Base-by-base conservation (phyloP, 1,140 invertebrate genomes). In the Chlorops oryzae region DNA sequence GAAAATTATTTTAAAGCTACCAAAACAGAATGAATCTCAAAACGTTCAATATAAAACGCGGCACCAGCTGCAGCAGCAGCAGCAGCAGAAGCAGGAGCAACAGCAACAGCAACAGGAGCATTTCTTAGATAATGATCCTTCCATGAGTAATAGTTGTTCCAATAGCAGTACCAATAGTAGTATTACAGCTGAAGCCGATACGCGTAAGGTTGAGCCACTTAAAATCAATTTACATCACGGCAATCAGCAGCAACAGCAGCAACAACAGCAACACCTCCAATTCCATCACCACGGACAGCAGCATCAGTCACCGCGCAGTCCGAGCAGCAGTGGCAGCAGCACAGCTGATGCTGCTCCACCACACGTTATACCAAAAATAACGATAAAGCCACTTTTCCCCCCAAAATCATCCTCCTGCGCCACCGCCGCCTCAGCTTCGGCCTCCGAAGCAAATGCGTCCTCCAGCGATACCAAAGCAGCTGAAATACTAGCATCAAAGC, bases 381-480 rank as follows among this genome's bases (percentile, higher is more conserved):
- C 50, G 23, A 55, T 57, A 22, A 57, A 55, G 23, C 50, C 56
- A 5, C 51, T 54, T 20, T 15, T 54, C n/a, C 50, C 48, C 18
- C 41, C 42, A 34, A 17, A 18, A 5, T n/a, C n/a, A n/a, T n/a
- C n/a, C n/a, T n/a, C 23, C 5, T 18, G 7, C 13, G 6, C 39
- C 10, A 22, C 21, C 21, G 39, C 39, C 6, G 17, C 12, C 21
- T 3, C 1, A 46, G 38, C 5, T 13, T 47, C n/a, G 56, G 49
- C 57, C 9, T 47, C 49, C 28, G 60, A 57, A 17, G 51, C 59
- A 28, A 55, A 62, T 40, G 60, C 58, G 25, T 69, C 63, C 0
- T 66, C 63, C 3, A 63, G 59, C n/a, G 65, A 57, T 21, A 65
- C 65, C 1, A 66, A 61, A 3, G 64, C 60, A 15, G 63, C 62